Percentiles rank a stretch among this genome's conserved stretches.
phyloP scores from a whole-genome alignment of 2,888 invertebrate genomes.

The Epirrita christyi region DNA sequence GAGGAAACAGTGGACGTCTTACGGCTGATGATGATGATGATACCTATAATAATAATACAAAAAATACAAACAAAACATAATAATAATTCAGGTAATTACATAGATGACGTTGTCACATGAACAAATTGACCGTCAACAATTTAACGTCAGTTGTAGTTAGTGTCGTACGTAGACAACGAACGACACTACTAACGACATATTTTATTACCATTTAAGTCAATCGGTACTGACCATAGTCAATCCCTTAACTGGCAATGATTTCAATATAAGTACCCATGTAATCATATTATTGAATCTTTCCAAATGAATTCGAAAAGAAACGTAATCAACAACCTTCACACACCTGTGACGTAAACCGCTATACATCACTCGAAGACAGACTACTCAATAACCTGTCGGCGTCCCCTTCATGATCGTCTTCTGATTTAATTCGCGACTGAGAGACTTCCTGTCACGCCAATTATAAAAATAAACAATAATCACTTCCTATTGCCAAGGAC shows the following conservation, averaged over 20 bases:
- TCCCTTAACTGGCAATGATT: background rate
- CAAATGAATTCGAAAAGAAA: conserved; percentile 46
- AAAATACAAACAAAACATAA: no score
- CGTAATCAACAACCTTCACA: conserved; percentile 37
- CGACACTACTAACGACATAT: no score
- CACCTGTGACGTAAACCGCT: conserved; percentile 46
- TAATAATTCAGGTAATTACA: no score
- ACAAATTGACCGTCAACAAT: no score
- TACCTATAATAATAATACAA: no score
- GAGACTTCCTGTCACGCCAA: conserved; percentile 74
- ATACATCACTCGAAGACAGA: conserved; percentile 49
- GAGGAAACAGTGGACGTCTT: no score
- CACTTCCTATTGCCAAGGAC: conserved; percentile 69
- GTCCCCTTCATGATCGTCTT: conserved; percentile 69
- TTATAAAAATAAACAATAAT: conserved; percentile 82
- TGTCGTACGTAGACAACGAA: no score
- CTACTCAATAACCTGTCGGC: conserved; percentile 52
- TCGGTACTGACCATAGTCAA: background rate
- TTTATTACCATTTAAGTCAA: background rate
- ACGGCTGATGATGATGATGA: no score
- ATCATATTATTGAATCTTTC: conserved; percentile 27
- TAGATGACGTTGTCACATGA: no score
- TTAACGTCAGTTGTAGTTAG: no score
- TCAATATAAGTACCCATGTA: background rate
- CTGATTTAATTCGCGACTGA: conserved; percentile 54